Conservation (phyloP, 2,888 invertebrate species). For the Protonemura montana region DNA sequence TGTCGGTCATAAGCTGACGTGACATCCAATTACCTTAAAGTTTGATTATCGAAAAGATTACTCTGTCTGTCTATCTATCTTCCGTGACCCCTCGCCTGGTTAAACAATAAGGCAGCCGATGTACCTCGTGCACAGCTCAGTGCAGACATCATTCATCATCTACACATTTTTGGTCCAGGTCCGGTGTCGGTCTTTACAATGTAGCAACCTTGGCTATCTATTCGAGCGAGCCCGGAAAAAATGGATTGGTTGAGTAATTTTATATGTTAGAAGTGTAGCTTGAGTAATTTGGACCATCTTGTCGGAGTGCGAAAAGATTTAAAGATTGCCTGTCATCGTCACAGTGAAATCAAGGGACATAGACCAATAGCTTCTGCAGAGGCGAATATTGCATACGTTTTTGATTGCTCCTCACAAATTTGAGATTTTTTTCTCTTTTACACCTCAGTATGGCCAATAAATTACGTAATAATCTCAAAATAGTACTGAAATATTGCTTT, state of each 20-base stretch:
- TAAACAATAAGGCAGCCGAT: slow-evolving; percentile 45
- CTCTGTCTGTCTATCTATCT: slow-evolving; percentile 38
- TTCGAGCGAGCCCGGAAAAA: background rate
- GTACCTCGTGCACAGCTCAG: background rate
- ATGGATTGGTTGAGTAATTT: slow-evolving; percentile 7
- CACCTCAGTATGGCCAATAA: too few species aligned
- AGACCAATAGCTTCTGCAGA: too few species aligned
- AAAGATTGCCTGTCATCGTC: too few species aligned
- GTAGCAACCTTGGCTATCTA: background rate
- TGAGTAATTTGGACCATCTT: too few species aligned
- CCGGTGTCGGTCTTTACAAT: slow-evolving; percentile 9
- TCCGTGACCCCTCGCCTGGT: slow-evolving; percentile 41
- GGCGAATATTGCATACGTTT: too few species aligned
- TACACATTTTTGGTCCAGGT: slow-evolving; percentile 8
- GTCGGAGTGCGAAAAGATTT: too few species aligned
- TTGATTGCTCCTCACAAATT: too few species aligned
- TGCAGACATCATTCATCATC: slow-evolving; percentile 43
- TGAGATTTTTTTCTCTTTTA: too few species aligned
- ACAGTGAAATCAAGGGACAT: too few species aligned
- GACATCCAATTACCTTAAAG: slow-evolving; percentile 48
- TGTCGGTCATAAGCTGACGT: slow-evolving; percentile 33
- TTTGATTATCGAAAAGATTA: slow-evolving; percentile 49
- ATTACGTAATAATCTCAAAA: too few species aligned
- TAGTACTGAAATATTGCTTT: too few species aligned
- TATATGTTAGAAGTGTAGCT: background rate